Conservation (phyloP, 2,797 vertebrate species). For the Gorsachius magnificus region DNA sequence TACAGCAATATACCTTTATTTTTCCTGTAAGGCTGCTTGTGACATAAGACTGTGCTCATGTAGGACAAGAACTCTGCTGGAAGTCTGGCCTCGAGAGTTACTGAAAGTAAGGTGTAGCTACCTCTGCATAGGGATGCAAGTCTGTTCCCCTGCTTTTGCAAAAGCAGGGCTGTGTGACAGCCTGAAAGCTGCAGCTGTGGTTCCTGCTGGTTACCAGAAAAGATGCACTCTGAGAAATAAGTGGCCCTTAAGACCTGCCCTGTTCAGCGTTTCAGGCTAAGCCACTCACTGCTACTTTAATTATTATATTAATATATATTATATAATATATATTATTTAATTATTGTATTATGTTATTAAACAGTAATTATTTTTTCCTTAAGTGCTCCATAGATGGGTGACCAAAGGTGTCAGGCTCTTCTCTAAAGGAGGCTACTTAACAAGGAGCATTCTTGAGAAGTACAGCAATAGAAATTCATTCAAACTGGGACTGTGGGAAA, state of each 20-base stretch:
- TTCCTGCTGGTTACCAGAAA: neutral
- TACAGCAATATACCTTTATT: neutral
- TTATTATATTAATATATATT: too few relatives aligned
- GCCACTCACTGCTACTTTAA: neutral
- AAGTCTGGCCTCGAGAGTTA: rapidly evolving
- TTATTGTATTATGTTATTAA: too few relatives aligned
- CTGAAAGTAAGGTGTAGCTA: too few relatives aligned
- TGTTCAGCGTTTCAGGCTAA: neutral
- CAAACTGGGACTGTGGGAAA: neutral
- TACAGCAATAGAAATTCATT: neutral
- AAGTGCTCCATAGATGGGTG: neutral
- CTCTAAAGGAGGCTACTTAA: neutral
- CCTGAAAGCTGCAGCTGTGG: neutral
- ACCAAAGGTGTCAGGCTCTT: neutral
- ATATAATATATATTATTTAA: too few relatives aligned
- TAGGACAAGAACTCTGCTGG: neutral
- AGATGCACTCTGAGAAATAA: neutral
- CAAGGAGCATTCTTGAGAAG: neutral
- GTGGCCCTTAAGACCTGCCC: neutral
- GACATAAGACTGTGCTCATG: neutral
- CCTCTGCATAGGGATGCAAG: neutral
- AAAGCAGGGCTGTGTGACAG: neutral
- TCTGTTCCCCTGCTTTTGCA: neutral
- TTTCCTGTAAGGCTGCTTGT: neutral
- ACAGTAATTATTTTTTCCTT: neutral